These are phyloP conservation scores for Caranx ignobilis DNA, from an alignment of 2,113 vertebrate species.

Conservation along the genomic window DNA sequence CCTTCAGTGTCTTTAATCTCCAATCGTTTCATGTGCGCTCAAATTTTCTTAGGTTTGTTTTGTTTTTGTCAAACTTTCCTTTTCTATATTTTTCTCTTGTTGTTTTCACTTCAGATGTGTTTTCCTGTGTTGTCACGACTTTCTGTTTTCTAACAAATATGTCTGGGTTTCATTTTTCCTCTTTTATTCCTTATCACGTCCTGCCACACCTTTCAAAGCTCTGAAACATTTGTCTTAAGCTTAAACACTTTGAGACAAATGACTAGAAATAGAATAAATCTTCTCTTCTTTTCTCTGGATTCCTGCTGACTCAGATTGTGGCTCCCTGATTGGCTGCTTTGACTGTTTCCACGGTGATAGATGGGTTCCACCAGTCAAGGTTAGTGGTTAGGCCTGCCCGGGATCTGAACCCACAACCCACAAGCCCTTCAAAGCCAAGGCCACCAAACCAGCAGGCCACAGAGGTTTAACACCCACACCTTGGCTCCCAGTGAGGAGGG, in stretches of 20 bases:
- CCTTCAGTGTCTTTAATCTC: not conserved
- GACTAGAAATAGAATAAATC: constrained; percentile 33
- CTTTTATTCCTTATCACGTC: not conserved
- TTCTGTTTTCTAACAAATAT: not conserved
- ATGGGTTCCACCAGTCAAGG: constrained; percentile 64
- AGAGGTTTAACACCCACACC: constrained; percentile 76
- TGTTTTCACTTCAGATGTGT: not conserved
- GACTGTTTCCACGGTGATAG: constrained; percentile 64
- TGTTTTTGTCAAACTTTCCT: not conserved
- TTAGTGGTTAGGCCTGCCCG: constrained; percentile 67
- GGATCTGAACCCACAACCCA: constrained; percentile 76
- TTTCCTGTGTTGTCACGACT: not conserved
- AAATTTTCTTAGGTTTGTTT: not conserved
- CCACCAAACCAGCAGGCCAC: constrained; percentile 77
- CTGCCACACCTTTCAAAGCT: no score
- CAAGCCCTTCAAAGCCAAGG: constrained; percentile 74
- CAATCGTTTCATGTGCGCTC: not conserved
- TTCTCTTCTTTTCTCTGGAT: constrained; percentile 23
- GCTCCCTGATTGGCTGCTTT: constrained; percentile 49
- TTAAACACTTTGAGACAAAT: constrained; percentile 16
- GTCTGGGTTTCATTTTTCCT: not conserved
- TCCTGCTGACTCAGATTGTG: constrained; percentile 73
- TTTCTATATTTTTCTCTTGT: not conserved
- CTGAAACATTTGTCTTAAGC: no score
- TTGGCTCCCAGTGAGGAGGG: constrained; percentile 49